These are phyloP conservation scores for Eretmochelys imbricata DNA, from an alignment of 2,113 vertebrate genomes.

Conservation along the genomic window DNA sequence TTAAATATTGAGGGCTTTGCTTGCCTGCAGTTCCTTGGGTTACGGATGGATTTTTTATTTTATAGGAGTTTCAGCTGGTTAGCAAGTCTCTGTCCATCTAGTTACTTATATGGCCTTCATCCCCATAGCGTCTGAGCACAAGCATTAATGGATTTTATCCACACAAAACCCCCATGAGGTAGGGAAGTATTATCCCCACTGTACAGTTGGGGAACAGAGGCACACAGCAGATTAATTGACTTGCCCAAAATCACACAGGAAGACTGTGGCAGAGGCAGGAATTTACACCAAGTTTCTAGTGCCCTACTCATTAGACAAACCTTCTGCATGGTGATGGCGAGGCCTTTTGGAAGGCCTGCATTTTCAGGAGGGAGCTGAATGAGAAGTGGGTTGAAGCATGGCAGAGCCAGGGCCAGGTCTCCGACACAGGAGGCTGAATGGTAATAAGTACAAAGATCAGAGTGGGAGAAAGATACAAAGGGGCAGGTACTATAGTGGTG, in stretches of 20 bases:
- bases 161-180: not conserved
- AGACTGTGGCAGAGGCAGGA: not conserved
- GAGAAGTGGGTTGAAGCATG: not conserved
- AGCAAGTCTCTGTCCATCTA: not conserved
- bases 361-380: not conserved
- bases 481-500: not conserved
- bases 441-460: not conserved
- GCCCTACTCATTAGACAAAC: not conserved
- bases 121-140: not conserved
- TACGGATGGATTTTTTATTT: not conserved
- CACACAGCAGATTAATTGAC: not conserved
- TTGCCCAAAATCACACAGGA: not conserved
- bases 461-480: not conserved
- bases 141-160: not conserved
- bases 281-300: not conserved
- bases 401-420: not conserved
- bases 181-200: not conserved
- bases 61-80: not conserved
- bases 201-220: not conserved
- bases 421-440: not conserved
- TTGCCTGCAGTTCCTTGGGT: not conserved
- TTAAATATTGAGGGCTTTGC: not conserved
- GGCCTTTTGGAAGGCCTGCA: not conserved
- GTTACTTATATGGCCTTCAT: not conserved
- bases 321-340: not conserved